Percentiles rank a stretch among this genome's conserved stretches.
Evolutionary conservation across 1,140 invertebrate species (phyloP).

Genomic region (Temnothorax longispinosus): DNA sequence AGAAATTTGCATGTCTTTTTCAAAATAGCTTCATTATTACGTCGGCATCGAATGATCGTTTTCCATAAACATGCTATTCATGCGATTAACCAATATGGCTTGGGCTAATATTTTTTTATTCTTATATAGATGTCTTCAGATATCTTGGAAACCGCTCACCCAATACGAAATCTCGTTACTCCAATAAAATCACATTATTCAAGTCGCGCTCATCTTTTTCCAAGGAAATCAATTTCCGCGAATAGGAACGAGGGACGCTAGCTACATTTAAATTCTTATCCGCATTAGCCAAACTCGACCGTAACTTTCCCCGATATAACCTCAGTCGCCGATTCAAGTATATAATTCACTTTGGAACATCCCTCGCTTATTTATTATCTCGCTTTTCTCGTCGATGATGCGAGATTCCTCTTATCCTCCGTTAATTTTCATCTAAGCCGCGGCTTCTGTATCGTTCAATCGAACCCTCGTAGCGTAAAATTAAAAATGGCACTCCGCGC

Average conservation of each 20-base stretch:
- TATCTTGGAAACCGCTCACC: neutral
- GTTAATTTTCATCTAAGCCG: conserved; percentile 30
- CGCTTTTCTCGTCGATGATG: conserved; percentile 24
- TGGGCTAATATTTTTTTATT: conserved; percentile 1
- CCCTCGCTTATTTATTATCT: conserved; percentile 44
- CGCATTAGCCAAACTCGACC: conserved; percentile 41
- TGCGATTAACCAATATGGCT: neutral
- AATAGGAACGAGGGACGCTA: neutral
- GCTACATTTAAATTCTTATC: conserved; percentile 39
- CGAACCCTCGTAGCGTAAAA: conserved; percentile 42
- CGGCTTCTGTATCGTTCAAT: conserved; percentile 42
- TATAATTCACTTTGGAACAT: conserved; percentile 44
- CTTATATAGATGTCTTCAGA: neutral
- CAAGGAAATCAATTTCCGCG: conserved; percentile 52
- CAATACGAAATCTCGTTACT: conserved; percentile 40
- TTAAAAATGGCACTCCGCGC: conserved; percentile 45
- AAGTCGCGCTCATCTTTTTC: conserved; percentile 29
- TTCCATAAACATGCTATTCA: conserved; percentile 1
- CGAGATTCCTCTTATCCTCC: conserved; percentile 25
- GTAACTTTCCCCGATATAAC: conserved; percentile 57
- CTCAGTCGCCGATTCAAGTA: conserved; percentile 14
- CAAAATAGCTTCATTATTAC: neutral
- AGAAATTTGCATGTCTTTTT: neutral
- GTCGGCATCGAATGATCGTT: neutral
- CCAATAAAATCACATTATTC: conserved; percentile 37